Base-by-base conservation (phyloP, 1,140 invertebrate species). In the Holotrichia oblita region DNA sequence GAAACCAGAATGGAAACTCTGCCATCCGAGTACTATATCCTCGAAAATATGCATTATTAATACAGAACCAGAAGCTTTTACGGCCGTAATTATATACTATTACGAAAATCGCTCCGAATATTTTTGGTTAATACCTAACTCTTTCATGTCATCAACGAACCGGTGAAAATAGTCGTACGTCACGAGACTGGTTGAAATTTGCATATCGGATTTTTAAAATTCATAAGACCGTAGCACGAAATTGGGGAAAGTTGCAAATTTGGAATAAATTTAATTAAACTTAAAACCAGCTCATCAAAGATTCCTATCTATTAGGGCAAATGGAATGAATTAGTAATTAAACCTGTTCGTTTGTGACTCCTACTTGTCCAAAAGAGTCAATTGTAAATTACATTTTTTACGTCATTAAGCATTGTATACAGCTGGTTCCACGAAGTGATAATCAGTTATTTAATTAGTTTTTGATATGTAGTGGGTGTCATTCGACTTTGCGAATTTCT, bases 141-240 rank as follows among this genome's bases (percentile, higher is more conserved):
- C 61, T 64, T 64, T 22, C 61, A 27, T 64, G 61, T 27, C 61
- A 64, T 64, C 24, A 64, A 27, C 17, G 20, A 12, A 8, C 12
- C 61, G 17, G 22, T 64, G 61, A 27, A 64, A 64, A 64, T 64
- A 64, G 61, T 17, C 61, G 61, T 9, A 22, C 24, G 61, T 64
- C 61, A 22, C 61, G 61, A n/a, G 55, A 59, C 55, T 14, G 61
- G 61, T 12, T 20, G 10, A 64, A 64, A 64, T 64, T 64, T 64
- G 61, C 61, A 64, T 64, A 64, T 64, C 61, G 17, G 61, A 64
- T 64, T 64, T 64, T 64, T 64, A 64, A 64, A 64, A 64, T 64
- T 64, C 61, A 64, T 64, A 64, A 64, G 61, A 64, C 22, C 61
- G n/a, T 64, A 20, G 22, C 61, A 64, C 61, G 61, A 17, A 64